phyloP scores from a whole-genome alignment of 2,797 vertebrate genomes.

The Microcaecilia unicolor region DNA sequence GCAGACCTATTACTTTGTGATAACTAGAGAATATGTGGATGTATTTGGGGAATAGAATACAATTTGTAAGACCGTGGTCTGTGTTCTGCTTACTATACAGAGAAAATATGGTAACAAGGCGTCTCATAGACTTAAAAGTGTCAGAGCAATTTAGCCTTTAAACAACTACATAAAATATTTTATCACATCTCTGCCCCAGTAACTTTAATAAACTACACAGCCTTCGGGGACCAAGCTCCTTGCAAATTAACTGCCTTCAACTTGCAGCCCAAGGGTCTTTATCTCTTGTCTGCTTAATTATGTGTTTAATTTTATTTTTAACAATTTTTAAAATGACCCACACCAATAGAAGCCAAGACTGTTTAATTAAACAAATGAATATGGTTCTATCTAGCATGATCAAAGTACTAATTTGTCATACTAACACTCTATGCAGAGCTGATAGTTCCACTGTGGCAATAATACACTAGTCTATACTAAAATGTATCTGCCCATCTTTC shows the following conservation, averaged over 20 bases:
- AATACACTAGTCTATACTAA: conserved; percentile 23
- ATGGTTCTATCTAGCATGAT: conserved; percentile 67
- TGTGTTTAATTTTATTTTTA: conserved; percentile 96
- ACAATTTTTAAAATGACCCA: conserved; percentile 84
- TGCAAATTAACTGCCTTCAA: conserved; percentile 84
- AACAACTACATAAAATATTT: conserved; percentile 84
- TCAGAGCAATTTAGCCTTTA: conserved; percentile 60
- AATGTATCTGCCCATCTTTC: conserved; percentile 33
- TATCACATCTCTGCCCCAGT: conserved; percentile 72
- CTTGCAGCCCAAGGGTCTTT: conserved; percentile 76
- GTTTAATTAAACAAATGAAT: conserved; percentile 97
- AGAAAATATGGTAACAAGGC: conserved; percentile 70
- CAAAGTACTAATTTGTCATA: conserved; percentile 78
- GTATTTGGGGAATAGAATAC: background rate
- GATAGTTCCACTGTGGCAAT: conserved; percentile 34
- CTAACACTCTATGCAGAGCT: conserved; percentile 48
- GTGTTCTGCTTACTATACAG: conserved; percentile 35
- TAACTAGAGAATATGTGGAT: background rate
- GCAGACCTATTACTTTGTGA: fast-evolving
- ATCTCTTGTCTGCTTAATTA: conserved; percentile 92
- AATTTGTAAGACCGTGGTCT: conserved; percentile 3
- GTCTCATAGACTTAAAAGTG: conserved; percentile 59
- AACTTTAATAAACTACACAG: conserved; percentile 89
- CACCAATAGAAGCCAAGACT: conserved; percentile 67
- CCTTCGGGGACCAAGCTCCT: conserved; percentile 76